A percentile compares a stretch with the other conserved stretches of the same genome.
Conservation (phyloP, 2,113 vertebrate species). For the Pelodiscus sinensis region DNA sequence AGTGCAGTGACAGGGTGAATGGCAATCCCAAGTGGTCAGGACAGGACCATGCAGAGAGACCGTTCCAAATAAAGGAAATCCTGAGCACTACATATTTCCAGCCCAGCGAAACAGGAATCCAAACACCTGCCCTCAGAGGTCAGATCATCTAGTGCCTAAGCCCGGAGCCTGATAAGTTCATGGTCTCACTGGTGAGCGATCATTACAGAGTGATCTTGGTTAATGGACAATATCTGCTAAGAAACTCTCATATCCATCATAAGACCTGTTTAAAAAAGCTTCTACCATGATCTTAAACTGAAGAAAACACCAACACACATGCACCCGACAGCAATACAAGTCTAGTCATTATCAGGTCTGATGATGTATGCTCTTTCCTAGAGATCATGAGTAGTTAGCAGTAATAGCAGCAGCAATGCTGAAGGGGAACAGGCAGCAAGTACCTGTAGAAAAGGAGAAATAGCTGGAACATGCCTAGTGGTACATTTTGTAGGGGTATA, state of each 20-base stretch:
- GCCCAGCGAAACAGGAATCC: neutral
- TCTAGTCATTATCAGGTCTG: neutral
- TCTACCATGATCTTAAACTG: neutral
- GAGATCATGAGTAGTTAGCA: neutral
- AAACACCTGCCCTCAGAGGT: neutral
- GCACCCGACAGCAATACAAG: neutral
- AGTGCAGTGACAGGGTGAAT: neutral
- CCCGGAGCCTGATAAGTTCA: neutral
- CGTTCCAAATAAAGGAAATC: neutral
- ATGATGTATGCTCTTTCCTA: neutral
- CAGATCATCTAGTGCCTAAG: neutral
- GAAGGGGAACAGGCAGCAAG: rapidly evolving
- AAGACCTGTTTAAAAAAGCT: neutral
- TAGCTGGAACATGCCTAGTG: neutral
- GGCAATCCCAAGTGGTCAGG: neutral
- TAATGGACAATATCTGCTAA: neutral
- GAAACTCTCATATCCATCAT: neutral
- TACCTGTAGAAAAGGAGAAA: rapidly evolving
- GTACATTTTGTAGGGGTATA: neutral
- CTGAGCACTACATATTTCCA: neutral
- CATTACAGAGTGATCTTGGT: neutral
- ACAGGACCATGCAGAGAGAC: neutral
- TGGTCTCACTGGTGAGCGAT: neutral
- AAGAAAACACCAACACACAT: neutral
- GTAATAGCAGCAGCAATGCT: neutral